These are phyloP conservation scores for Selene dorsalis DNA, from an alignment of 2,797 vertebrate genomes.

Conservation along the genomic window DNA sequence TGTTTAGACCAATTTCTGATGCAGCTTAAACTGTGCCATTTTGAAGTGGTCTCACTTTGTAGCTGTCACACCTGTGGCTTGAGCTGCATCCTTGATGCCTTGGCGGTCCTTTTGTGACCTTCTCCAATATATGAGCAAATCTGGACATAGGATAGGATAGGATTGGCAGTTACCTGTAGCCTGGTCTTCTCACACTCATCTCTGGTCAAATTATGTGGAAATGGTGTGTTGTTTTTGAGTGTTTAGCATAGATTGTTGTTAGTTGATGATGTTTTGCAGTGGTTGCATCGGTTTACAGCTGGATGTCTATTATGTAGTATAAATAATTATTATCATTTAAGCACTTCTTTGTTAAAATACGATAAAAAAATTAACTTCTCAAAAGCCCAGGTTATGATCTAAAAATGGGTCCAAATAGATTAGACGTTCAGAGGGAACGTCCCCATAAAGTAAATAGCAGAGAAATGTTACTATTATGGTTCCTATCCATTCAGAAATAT, in stretches of 20 bases:
- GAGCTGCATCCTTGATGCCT: neutral
- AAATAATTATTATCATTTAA: neutral
- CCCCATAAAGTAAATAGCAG: slow-evolving; percentile 57
- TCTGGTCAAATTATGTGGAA: neutral
- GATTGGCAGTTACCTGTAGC: neutral
- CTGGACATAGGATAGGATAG: neutral
- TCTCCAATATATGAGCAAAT: neutral
- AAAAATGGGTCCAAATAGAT: slow-evolving; percentile 20
- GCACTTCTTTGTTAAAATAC: too few species aligned
- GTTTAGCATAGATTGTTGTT: too few species aligned
- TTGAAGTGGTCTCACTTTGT: neutral
- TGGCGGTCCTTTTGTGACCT: neutral
- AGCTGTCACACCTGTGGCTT: neutral
- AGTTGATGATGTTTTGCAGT: too few species aligned
- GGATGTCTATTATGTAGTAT: neutral
- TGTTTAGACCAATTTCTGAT: neutral
- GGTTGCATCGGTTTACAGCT: neutral
- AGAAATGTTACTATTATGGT: slow-evolving; percentile 65
- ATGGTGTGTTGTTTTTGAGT: neutral
- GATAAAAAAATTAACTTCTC: neutral
- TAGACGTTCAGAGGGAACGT: slow-evolving; percentile 38
- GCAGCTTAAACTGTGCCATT: neutral
- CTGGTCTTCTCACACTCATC: neutral
- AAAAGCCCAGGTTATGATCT: neutral
- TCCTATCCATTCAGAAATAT: slow-evolving; percentile 63